Conservation (phyloP, 2,797 vertebrate genomes). For the Emys orbicularis region DNA sequence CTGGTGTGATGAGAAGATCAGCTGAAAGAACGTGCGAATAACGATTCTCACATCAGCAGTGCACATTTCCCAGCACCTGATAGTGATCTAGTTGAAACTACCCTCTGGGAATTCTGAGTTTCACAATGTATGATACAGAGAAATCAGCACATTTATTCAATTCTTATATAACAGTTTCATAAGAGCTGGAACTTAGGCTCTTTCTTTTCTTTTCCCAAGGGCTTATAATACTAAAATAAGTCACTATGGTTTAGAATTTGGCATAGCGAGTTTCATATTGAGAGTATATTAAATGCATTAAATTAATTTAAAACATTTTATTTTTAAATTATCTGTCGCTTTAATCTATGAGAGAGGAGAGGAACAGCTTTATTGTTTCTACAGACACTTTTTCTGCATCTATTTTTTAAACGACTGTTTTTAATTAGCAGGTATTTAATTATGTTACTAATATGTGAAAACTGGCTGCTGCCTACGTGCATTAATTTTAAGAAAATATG, state of each 20-base stretch:
- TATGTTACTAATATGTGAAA: background rate
- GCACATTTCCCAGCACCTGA: background rate
- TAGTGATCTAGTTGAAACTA: constrained; percentile 14
- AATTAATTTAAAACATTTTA: background rate
- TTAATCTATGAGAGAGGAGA: background rate
- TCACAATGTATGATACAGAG: background rate
- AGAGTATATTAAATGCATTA: constrained; percentile 19
- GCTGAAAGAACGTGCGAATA: constrained; percentile 9
- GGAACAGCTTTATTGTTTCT: background rate
- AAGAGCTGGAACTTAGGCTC: background rate
- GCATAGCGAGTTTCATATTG: background rate
- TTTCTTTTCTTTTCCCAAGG: background rate
- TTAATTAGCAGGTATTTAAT: background rate
- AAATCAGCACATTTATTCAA: background rate
- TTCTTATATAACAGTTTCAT: constrained; percentile 3
- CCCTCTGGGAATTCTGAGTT: background rate
- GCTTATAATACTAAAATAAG: background rate
- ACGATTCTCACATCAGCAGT: constrained; percentile 3
- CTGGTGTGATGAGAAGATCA: background rate
- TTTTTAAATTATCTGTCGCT: background rate
- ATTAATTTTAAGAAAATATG: background rate
- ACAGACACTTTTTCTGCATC: background rate
- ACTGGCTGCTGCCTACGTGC: background rate
- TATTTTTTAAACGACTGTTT: background rate
- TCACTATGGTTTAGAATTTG: background rate